Conservation (phyloP, 1,140 invertebrate genomes). For the Campoletis sonorensis region DNA sequence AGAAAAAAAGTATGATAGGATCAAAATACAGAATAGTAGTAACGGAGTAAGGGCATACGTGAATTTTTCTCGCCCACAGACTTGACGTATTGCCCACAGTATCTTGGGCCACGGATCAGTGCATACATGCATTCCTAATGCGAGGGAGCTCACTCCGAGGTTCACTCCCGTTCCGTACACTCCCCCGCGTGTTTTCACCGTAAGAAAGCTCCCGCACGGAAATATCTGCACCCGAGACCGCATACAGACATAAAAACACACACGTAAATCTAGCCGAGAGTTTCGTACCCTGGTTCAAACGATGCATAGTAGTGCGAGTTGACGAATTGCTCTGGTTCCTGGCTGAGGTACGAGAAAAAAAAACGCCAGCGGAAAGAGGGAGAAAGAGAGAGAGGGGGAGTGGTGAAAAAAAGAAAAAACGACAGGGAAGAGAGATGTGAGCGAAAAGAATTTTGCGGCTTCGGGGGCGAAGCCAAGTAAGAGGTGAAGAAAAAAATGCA, state of each 20-base stretch:
- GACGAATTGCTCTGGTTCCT: slow-evolving; percentile 58
- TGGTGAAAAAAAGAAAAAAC: too few species aligned
- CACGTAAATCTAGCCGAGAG: background rate
- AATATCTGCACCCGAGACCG: slow-evolving; percentile 5
- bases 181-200: slow-evolving; percentile 8
- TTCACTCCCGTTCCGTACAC: slow-evolving; percentile 36
- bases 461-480: slow-evolving; percentile 36
- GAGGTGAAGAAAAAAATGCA: slow-evolving; percentile 35
- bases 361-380: background rate
- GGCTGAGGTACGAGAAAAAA: slow-evolving; percentile 40
- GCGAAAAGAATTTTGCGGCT: slow-evolving; percentile 48
- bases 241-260: background rate
- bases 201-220: background rate
- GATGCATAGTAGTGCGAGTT: slow-evolving; percentile 53
- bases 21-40: slow-evolving; percentile 11
- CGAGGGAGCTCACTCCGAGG: slow-evolving; percentile 53
- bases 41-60: slow-evolving; percentile 22
- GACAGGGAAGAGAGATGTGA: background rate
- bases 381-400: background rate
- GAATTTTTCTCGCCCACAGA: slow-evolving; percentile 43
- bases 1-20: slow-evolving; percentile 4
- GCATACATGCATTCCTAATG: slow-evolving; percentile 70
- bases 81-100: slow-evolving; percentile 67
- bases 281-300: slow-evolving; percentile 41
- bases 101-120: slow-evolving; percentile 67